Conservation (phyloP, 2,113 vertebrate genomes). For the Dolichotis patagonum region DNA sequence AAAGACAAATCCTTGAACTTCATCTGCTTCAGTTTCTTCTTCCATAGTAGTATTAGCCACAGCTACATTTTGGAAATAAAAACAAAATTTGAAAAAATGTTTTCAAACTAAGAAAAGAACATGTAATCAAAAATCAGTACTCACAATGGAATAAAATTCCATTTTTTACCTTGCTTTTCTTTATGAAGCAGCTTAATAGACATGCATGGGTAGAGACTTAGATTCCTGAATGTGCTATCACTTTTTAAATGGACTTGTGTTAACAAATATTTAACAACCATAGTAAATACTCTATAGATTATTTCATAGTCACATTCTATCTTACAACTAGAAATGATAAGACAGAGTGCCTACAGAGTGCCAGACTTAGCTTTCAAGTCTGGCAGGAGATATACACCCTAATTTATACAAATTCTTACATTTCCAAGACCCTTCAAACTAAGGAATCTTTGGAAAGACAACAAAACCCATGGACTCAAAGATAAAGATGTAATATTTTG, state of each 20-base stretch:
- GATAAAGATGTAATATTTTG: not conserved
- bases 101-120: not conserved
- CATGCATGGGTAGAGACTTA: not conserved
- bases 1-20: conserved; percentile 97
- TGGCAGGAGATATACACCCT: not conserved
- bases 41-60: conserved; percentile 84
- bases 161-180: not conserved
- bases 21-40: conserved; percentile 87
- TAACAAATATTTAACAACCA: not conserved
- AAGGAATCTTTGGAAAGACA: not conserved
- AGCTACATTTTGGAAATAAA: conserved; percentile 83
- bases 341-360: not conserved
- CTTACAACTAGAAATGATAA: conserved; percentile 18
- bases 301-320: not conserved
- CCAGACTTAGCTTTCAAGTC: not conserved
- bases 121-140: not conserved
- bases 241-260: not conserved
- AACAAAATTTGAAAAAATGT: not conserved
- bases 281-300: not conserved
- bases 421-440: not conserved
- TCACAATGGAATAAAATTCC: not conserved
- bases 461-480: not conserved
- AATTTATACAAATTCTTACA: not conserved
- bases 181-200: not conserved
- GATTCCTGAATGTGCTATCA: not conserved